Base-by-base conservation (phyloP, 1,140 invertebrate genomes). In the Drosophila nigromelanica region DNA sequence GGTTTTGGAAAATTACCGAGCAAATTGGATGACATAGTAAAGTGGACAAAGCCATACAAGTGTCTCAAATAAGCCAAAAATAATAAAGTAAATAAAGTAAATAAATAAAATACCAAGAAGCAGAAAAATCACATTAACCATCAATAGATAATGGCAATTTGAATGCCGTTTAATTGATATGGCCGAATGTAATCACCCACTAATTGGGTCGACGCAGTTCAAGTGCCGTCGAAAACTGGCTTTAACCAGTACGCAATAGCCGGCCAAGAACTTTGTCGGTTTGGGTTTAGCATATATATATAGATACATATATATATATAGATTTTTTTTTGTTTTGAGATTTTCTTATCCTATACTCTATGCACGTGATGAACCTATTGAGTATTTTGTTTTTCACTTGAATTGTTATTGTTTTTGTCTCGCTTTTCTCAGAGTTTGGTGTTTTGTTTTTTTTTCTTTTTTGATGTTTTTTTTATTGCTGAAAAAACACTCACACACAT, bases 351-450 rank as follows among this genome's bases (percentile, higher is more conserved):
- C 51, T 75, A 76, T 73, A 85, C 73, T 72, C 59, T 48, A 66
- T 80, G 27, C 80, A 80, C 80, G 81, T 83, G 80, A 74, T 70
- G 39, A 60, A 58, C 42, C 43, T 62, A 66, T 74, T 78, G 60
- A 67, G 71, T 40, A 67, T 75, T 71, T 7, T 14, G 24, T 39
- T 59, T 35, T 56, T 72, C 43, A 47, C 54, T 45, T 39, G 55
- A 76, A 73, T 76, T 76, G 73, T 70, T 85, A 58, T 76, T 83
- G 73, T 76, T 80, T 58, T 76, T 51, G 64, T 66, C 67, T 47
- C 78, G 45, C 21, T 7, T 51, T n/a, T 27, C 42, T 7, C 30
- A 45, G 21, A 24, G 14, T 56, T 56, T 15, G 33, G 48, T 55
- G 51, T 73, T 35, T 61, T 68, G 39, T 61, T 81, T 73, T 56